These are phyloP conservation scores for Ranitomeya imitator DNA, from an alignment of 2,113 vertebrate species.

Conservation along the genomic window DNA sequence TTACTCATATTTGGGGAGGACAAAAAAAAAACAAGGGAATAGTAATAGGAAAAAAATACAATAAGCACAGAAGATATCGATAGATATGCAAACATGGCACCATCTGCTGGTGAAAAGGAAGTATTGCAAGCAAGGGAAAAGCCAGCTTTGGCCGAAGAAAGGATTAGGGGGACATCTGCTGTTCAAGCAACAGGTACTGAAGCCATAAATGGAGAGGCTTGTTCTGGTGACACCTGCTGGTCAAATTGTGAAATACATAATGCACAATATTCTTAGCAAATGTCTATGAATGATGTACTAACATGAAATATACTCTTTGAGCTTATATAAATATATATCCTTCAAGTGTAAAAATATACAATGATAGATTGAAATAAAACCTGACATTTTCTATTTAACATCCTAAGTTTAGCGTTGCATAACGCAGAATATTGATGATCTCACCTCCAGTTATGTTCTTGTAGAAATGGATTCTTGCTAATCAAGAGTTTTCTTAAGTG, in stretches of 20 bases:
- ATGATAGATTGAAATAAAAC: background rate
- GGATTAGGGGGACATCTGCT: conserved; percentile 26
- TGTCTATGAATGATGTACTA: background rate
- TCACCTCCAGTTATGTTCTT: conserved; percentile 86
- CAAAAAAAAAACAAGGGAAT: background rate
- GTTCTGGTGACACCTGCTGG: conserved; percentile 21
- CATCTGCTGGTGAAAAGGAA: background rate
- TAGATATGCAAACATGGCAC: background rate
- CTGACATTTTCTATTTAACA: background rate
- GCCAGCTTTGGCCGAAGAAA: background rate
- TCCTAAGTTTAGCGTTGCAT: background rate
- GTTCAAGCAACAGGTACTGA: background rate
- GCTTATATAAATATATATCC: background rate
- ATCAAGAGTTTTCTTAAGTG: conserved; percentile 77
- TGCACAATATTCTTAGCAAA: background rate
- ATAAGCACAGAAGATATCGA: background rate
- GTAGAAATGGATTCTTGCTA: conserved; percentile 84
- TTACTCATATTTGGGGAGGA: background rate
- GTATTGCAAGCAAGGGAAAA: background rate
- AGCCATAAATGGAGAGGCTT: background rate
- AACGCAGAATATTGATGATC: background rate
- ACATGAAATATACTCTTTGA: background rate
- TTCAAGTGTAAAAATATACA: background rate
- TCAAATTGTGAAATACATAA: background rate
- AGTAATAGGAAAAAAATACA: background rate